Evolutionary conservation across 2,113 vertebrate species (phyloP).

Genomic region (Eidolon helvum): DNA sequence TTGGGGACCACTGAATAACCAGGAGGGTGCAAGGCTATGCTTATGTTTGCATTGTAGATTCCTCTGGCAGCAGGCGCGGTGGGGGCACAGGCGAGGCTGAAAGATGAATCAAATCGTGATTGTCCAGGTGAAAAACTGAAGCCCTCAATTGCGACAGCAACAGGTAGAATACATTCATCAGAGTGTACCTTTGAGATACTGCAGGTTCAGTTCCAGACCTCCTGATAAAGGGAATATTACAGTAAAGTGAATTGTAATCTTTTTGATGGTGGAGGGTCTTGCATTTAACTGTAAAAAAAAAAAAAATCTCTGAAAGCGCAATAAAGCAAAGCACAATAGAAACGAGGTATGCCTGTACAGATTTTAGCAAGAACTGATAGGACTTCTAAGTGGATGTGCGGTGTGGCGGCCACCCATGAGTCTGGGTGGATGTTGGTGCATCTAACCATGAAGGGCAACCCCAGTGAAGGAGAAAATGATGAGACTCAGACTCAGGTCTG

Average conservation of each 20-base stretch:
- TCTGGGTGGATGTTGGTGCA: accelerated
- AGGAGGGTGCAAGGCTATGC: not conserved
- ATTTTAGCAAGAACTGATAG: not conserved
- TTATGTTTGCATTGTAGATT: not conserved
- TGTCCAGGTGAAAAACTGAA: not conserved
- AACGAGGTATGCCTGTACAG: not conserved
- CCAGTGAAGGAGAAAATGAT: not conserved
- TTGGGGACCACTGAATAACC: not conserved
- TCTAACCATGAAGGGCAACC: not conserved
- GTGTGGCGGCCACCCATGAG: not conserved
- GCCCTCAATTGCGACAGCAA: not conserved
- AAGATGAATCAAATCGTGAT: not conserved
- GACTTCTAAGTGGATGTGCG: not conserved
- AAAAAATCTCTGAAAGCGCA: not conserved
- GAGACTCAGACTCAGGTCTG: no score
- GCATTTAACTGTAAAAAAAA: not conserved
- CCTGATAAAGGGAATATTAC: not conserved
- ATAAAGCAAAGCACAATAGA: not conserved
- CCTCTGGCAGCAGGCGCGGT: not conserved
- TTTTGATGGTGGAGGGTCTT: not conserved
- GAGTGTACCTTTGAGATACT: not conserved
- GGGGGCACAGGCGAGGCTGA: not conserved
- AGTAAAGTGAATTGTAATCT: not conserved
- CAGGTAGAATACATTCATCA: not conserved
- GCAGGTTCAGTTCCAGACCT: not conserved